Evolutionary conservation across 2,797 vertebrate genomes (phyloP).

Genomic region (Syngnathus acus): DNA sequence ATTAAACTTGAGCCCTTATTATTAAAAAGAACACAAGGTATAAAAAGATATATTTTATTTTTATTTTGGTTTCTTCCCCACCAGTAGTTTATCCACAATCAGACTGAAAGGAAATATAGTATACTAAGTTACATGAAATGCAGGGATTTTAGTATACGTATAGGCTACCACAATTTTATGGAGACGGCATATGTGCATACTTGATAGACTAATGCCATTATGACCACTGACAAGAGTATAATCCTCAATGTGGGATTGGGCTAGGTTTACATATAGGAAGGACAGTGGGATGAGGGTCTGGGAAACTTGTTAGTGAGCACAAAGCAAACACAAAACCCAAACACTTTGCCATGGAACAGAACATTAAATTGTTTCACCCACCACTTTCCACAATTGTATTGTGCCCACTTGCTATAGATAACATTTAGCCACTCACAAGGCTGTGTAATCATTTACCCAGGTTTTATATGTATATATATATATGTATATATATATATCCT

Average conservation of each 20-base stretch:
- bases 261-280: conserved; percentile 25
- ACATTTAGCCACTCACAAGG: conserved; percentile 53
- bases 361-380: conserved; percentile 56
- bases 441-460: conserved; percentile 32
- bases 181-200: conserved; percentile 68
- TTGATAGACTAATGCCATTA: conserved; percentile 67
- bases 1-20: not conserved
- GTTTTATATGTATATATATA: conserved; percentile 24
- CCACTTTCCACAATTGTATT: conserved; percentile 46
- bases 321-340: conserved; percentile 67
- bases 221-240: conserved; percentile 51
- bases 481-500: conserved; percentile 19
- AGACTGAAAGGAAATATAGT: conserved; percentile 64
- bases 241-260: conserved; percentile 44
- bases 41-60: conserved; percentile 64
- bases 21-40: conserved; percentile 26
- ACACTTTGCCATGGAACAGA: conserved; percentile 62
- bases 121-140: conserved; percentile 65
- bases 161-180: conserved; percentile 60
- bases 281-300: conserved; percentile 42
- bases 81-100: conserved; percentile 69
- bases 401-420: conserved; percentile 41
- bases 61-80: conserved; percentile 70
- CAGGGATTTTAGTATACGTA: conserved; percentile 59
- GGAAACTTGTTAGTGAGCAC: conserved; percentile 64